phyloP scores from a whole-genome alignment of 2,888 invertebrate species.

The Rhaphigaster nebulosa region DNA sequence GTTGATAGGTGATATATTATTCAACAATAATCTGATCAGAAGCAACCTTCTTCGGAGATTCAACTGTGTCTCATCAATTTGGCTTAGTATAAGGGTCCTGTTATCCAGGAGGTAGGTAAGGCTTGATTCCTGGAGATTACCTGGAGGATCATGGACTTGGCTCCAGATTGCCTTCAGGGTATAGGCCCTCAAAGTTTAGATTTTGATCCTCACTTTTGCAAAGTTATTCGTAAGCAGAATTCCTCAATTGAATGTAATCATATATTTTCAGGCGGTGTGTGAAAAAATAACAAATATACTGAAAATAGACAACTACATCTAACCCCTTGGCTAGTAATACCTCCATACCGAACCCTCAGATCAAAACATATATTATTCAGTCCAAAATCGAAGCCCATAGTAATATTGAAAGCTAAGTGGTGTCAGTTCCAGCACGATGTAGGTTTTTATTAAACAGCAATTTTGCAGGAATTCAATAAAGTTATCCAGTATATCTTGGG shows the following conservation, averaged over 20 bases:
- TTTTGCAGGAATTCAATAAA: constrained; percentile 35
- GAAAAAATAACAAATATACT: too few species aligned
- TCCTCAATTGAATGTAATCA: too few species aligned
- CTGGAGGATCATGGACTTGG: background rate
- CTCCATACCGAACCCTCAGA: too few species aligned
- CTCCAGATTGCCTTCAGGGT: background rate
- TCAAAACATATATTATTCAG: background rate
- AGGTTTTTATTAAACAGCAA: constrained; percentile 25
- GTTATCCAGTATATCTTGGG: constrained; percentile 28
- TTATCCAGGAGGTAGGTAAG: background rate
- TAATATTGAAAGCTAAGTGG: background rate
- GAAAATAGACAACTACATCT: too few species aligned
- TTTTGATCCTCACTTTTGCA: background rate
- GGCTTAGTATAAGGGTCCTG: background rate
- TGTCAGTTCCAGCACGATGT: background rate
- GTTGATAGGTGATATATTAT: background rate
- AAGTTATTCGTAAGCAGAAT: too few species aligned
- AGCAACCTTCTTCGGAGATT: background rate
- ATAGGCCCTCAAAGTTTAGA: background rate
- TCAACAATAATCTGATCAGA: too few species aligned
- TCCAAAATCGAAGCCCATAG: background rate
- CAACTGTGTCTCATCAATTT: background rate
- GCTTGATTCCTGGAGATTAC: background rate
- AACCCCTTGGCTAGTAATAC: too few species aligned
- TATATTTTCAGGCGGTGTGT: too few species aligned